Percentiles rank a stretch among this genome's conserved stretches.
Conservation (phyloP, 2,888 invertebrate genomes). For the Cotesia congregata region DNA sequence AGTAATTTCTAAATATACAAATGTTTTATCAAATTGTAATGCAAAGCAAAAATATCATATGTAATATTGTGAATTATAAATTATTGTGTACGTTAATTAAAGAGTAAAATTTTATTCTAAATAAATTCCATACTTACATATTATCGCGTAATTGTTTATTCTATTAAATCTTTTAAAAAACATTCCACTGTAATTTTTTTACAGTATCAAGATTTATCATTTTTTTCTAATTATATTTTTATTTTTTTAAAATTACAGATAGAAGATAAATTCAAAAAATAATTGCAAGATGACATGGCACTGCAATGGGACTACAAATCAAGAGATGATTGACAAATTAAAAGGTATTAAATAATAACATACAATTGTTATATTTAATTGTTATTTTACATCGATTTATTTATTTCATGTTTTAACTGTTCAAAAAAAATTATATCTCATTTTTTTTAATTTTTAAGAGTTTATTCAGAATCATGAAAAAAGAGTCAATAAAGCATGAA, state of each 20-base stretch:
- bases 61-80: too few relatives aligned
- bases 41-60: not conserved
- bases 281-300: conserved; percentile 86
- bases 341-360: conserved; percentile 74
- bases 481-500: too few relatives aligned
- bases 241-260: conserved; percentile 9
- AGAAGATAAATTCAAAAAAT: not conserved
- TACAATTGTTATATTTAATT: not conserved
- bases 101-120: too few relatives aligned
- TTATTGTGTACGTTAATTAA: too few relatives aligned
- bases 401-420: not conserved
- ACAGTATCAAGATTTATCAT: not conserved
- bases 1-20: not conserved
- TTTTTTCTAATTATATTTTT: not conserved
- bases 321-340: conserved; percentile 85
- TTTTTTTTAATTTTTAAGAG: too few relatives aligned
- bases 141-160: not conserved
- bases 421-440: not conserved
- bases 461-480: too few relatives aligned
- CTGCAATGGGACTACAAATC: conserved; percentile 86
- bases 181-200: not conserved
- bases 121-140: not conserved
- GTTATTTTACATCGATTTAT: not conserved
- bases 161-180: not conserved
- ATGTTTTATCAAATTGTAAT: not conserved